A percentile compares a stretch with the other conserved stretches of the same genome.
Evolutionary conservation across 2,113 vertebrate species (phyloP).

Genomic region (Podarcis cretensis): DNA sequence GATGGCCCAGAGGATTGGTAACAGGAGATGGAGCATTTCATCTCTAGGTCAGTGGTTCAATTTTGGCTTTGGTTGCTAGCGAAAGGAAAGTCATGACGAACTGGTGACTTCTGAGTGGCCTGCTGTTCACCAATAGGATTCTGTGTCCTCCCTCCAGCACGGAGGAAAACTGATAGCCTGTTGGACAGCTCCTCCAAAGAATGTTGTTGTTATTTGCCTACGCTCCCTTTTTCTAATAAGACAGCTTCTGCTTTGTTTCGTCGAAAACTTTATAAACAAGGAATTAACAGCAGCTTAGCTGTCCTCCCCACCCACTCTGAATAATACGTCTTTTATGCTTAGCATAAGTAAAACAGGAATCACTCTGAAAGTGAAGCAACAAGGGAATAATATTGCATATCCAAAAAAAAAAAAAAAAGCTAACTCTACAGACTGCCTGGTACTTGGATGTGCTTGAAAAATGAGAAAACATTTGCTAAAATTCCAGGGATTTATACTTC

Average conservation of each 20-base stretch:
- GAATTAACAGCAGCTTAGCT: background rate
- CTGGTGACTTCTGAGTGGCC: conserved; percentile 3
- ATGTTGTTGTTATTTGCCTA: background rate
- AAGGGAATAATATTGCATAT: background rate
- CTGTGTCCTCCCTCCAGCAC: background rate
- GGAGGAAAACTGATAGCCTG: background rate
- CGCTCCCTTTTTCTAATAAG: background rate
- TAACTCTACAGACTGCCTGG: background rate
- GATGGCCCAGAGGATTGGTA: conserved; percentile 12
- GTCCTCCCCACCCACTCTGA: background rate
- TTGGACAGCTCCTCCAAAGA: conserved; percentile 16
- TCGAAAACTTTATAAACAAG: background rate
- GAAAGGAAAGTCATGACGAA: conserved; percentile 24
- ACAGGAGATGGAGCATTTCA: conserved; percentile 20
- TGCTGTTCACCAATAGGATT: conserved; percentile 11
- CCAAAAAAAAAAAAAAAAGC: background rate
- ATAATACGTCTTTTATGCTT: background rate
- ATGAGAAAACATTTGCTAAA: background rate
- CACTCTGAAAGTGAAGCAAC: background rate
- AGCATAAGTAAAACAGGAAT: background rate
- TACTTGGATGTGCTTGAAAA: background rate
- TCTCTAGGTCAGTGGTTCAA: conserved; percentile 16
- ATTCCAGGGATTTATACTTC: background rate
- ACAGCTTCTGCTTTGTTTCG: background rate
- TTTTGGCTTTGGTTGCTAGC: conserved; percentile 33